Conservation (phyloP, 2,113 vertebrate species). For the Hippocampus barbouri region DNA sequence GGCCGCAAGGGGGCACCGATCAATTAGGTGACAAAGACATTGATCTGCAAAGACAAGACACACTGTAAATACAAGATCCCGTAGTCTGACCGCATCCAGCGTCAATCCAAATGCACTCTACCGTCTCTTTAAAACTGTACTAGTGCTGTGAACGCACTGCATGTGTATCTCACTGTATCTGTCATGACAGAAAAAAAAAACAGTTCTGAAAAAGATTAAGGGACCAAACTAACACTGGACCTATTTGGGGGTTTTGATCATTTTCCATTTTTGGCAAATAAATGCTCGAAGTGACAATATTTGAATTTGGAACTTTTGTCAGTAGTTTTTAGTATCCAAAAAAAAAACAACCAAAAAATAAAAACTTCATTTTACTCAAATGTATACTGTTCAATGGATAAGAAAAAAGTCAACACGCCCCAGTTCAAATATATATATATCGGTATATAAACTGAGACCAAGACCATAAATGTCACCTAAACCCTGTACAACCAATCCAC, state of each 20-base stretch:
- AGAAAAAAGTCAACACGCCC: neutral
- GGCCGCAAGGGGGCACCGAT: constrained; percentile 8
- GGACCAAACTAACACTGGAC: neutral
- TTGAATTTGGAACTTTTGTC: neutral
- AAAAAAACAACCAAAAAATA: neutral
- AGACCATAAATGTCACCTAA: too few species aligned
- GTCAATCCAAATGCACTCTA: constrained; percentile 1
- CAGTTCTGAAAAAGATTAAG: neutral
- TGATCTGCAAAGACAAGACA: constrained; percentile 39
- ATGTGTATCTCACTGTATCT: constrained; percentile 10
- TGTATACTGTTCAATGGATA: neutral
- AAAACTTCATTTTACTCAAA: neutral
- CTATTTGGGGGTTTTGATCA: neutral
- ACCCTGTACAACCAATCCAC: too few species aligned
- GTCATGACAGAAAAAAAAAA: constrained; percentile 6
- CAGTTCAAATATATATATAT: neutral
- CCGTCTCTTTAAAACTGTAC: neutral
- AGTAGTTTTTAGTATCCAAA: neutral
- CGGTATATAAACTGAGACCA: too few species aligned
- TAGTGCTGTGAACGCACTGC: constrained; percentile 2
- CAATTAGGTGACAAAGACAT: constrained; percentile 22
- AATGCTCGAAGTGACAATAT: neutral
- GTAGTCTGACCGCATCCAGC: neutral
- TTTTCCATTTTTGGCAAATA: neutral
- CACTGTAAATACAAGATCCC: constrained; percentile 18